Evolutionary conservation across 1,140 invertebrate genomes (phyloP), one percentile per base, ranked within the genome.

Genomic region (Trachelipus rathkii): DNA sequence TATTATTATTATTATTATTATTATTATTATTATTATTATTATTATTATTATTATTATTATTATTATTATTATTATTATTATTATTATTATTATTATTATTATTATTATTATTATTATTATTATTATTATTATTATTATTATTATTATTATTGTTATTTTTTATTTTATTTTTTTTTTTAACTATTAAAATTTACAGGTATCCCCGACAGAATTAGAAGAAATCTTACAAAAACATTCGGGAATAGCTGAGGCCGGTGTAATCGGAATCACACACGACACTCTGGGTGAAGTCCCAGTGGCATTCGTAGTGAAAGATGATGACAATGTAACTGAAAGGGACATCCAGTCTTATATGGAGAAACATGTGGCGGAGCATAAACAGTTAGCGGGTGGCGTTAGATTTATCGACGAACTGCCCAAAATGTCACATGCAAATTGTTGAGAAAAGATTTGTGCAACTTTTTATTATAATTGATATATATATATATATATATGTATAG

Each of bases 241-340:
- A 7, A 83, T 89, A 10, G 78, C 75, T 9, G 88, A 89, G 77
- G 87, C 83, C 8, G 87, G 86, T 19, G 88, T 89, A 0, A 84
- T 89, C 77, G 88, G 89, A 0, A 77, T 88, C 44, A 87, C 87
- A 10, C 84, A 89, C 78, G 82, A 83, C 43, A 81, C 81, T 15
- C 75, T 81, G 23, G 88, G 88, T n/a, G 88, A 89, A 84, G 82
- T 86, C 8, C 87, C 87, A 0, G 80, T 83, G 73, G 88, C 88
- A 6, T 89, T 86, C 75, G 83, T 88, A 50, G 72, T 73, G 23
- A 73, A 46, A 46, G 33, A 33, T 3, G 33, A 33, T 33, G 2
- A 1, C 33, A 33, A 33, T 33, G 33, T 33, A 6, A 33, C 82
- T 19, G 81, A 77, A 19, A 50, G 82, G 21, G 81, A 81, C 43